Evolutionary conservation across 2,113 vertebrate species (phyloP).

Genomic region (Scartelaos histophorus): DNA sequence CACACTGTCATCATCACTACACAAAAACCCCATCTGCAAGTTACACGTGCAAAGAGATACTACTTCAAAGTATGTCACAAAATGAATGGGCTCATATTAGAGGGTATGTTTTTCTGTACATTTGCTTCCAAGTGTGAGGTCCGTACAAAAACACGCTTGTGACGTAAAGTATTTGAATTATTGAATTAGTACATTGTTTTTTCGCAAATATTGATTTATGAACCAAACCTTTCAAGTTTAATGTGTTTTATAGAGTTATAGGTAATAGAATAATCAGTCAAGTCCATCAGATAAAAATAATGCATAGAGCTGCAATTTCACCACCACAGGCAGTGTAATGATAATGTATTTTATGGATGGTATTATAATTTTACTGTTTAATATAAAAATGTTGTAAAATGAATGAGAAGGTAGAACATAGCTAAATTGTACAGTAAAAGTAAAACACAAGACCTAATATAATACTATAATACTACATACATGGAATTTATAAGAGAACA

Average conservation of each 20-base stretch:
- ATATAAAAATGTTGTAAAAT: too few relatives aligned
- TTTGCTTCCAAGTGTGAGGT: constrained; percentile 5
- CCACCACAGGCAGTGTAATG: too few relatives aligned
- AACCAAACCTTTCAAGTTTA: neutral
- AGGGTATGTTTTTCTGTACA: constrained; percentile 8
- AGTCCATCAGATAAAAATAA: neutral
- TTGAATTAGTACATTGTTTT: too few relatives aligned
- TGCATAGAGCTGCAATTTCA: neutral
- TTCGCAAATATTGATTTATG: neutral
- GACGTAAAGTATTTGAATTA: neutral
- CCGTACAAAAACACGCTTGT: constrained; percentile 10
- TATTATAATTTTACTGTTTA: too few relatives aligned
- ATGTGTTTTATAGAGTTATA: too few relatives aligned
- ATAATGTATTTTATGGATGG: too few relatives aligned
- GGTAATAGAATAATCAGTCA: too few relatives aligned
- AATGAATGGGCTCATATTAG: neutral
- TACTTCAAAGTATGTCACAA: neutral
- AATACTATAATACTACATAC: too few relatives aligned
- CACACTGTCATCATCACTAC: constrained; percentile 25
- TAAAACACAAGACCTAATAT: too few relatives aligned
- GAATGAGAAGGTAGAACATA: too few relatives aligned
- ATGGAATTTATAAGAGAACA: too few relatives aligned
- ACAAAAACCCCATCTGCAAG: constrained; percentile 16
- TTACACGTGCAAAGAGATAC: constrained; percentile 30
- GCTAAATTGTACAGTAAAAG: too few relatives aligned